Conservation (phyloP, 2,888 invertebrate species). For the Ophion ellenae region DNA sequence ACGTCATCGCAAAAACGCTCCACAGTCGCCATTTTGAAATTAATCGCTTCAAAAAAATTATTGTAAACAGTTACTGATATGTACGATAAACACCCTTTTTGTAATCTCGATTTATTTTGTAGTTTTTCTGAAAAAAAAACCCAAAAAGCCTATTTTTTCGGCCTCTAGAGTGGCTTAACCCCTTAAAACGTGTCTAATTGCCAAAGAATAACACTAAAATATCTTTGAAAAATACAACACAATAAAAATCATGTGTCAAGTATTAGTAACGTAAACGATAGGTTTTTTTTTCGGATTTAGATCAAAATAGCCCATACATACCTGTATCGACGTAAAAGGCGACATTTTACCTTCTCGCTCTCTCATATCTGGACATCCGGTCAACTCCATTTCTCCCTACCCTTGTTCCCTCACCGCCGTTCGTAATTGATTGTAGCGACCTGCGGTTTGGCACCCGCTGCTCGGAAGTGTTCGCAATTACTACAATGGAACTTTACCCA, state of each 20-base stretch:
- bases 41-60: no score
- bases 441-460: conserved; percentile 81
- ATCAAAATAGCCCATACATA: not conserved
- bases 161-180: no score
- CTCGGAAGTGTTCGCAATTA: conserved; percentile 81
- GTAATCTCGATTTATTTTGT: no score
- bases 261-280: not conserved
- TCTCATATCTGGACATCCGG: conserved; percentile 43
- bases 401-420: conserved; percentile 54
- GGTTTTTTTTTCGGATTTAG: not conserved
- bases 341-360: conserved; percentile 33
- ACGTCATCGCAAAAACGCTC: no score
- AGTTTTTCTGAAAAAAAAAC: no score
- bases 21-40: no score
- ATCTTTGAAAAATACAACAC: no score
- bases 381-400: conserved; percentile 34
- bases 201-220: no score
- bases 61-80: no score
- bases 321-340: conserved; percentile 18
- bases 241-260: not conserved
- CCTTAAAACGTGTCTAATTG: no score
- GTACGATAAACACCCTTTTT: no score
- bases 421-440: conserved; percentile 81
- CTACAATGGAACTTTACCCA: conserved; percentile 76
- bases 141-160: no score